Base-by-base conservation (phyloP, 1,140 invertebrate species). In the Pachypsylla venusta region DNA sequence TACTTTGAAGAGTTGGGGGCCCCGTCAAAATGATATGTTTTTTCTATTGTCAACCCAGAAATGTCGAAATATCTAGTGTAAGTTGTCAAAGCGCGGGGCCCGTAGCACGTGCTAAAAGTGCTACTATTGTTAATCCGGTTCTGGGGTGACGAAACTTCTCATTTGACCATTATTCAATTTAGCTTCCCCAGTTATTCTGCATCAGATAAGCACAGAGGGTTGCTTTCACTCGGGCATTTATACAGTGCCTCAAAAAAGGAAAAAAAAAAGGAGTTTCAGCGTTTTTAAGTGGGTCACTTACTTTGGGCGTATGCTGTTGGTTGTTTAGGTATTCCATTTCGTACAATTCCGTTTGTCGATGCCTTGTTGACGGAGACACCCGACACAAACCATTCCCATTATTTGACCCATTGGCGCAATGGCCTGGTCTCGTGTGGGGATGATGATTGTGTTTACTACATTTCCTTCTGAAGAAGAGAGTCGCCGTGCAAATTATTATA, bases 401-500 rank as follows among this genome's bases (percentile, higher is more conserved):
- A 4, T n/a, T n/a, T 19, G 16, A 5, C 42, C 5, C 42, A 4
- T 4, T 4, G n/a, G 4, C 42, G n/a, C 4, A 4, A 22, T n/a
- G 5, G 42, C n/a, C 42, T 5, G 7, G 16, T 19, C 4, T 19
- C 4, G 16, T 48, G 42, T 22, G 22, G 7, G 7, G 4, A 3
- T 7, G 30, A 35, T n/a, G 27, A 25, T 56, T 60, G 22, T 60
- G 25, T 66, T 73, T 70, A 4, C 67, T 35, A 58, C 71, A 70
- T 48, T 68, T 65, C 24, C 67, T 66, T 53, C 69, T 62, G 40
- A 70, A 64, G 30, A 73, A 55, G 24, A 73, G 63, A 42, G 65
- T 67, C n/a, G 65, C 62, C 7, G 67, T 64, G 60, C 73, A 75
- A 40, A 70, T 58, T 1, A 68, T 35, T 10, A 74, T 68, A 55